Percentiles rank a stretch among this genome's conserved stretches.
Evolutionary conservation across 1,140 invertebrate genomes (phyloP).

Genomic region (Drosophila parvula): DNA sequence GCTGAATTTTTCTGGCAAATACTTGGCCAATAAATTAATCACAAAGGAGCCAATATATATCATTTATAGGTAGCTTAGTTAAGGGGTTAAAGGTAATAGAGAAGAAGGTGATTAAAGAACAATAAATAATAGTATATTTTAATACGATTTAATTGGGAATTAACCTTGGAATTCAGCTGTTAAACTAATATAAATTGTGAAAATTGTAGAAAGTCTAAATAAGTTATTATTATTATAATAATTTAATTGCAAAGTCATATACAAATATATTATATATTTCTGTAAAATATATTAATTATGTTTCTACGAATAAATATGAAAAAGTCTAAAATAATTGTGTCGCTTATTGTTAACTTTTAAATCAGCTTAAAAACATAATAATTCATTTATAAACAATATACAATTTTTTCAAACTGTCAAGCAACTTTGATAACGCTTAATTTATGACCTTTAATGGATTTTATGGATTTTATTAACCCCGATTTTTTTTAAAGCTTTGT

Average conservation of each 20-base stretch:
- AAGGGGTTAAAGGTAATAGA: not conserved
- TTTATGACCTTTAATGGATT: constrained; percentile 1
- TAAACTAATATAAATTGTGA: no score
- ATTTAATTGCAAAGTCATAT: no score
- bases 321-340: not conserved
- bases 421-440: not conserved
- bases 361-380: not conserved
- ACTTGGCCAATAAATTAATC: constrained; percentile 4
- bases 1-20: not conserved
- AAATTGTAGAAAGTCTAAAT: no score
- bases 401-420: not conserved
- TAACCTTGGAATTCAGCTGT: no score
- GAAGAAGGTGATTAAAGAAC: not conserved
- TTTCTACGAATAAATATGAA: no score
- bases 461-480: not conserved
- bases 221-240: no score
- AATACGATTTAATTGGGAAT: not conserved
- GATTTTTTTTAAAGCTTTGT: not conserved
- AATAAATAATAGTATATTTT: not conserved
- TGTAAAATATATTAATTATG: no score
- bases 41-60: not conserved
- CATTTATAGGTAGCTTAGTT: not conserved
- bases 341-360: not conserved
- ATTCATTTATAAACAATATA: not conserved
- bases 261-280: no score